phyloP scores from a whole-genome alignment of 2,113 vertebrate genomes.

The Gyps fulvus region DNA sequence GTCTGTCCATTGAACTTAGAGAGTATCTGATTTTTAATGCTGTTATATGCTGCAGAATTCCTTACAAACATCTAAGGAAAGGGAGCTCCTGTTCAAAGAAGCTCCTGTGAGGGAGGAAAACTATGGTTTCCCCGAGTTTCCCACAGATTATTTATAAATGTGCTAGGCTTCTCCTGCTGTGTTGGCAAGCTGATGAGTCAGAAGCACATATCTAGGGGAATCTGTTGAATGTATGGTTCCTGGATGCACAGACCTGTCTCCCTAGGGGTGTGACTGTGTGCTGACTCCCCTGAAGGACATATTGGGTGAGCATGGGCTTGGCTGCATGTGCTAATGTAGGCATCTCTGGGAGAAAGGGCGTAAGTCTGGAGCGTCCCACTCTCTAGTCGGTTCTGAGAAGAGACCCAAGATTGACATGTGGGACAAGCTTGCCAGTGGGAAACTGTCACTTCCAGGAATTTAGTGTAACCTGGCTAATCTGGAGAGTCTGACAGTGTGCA shows the following conservation, averaged over 20 bases:
- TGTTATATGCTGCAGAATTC: not conserved
- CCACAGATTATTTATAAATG: slow-evolving; percentile 35
- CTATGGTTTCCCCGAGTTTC: not conserved
- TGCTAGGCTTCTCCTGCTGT: slow-evolving; percentile 6
- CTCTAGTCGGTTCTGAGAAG: not conserved
- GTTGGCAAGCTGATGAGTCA: slow-evolving; percentile 17
- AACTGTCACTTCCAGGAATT: not conserved
- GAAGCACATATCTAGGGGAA: not conserved
- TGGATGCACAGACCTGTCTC: not conserved
- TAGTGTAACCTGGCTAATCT: not conserved
- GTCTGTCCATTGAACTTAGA: not conserved
- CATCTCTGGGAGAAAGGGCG: not conserved
- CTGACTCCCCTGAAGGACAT: not conserved
- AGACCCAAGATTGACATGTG: accelerated
- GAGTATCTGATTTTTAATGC: not conserved
- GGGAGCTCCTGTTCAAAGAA: not conserved
- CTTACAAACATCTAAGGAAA: not conserved
- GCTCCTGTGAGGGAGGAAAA: not conserved
- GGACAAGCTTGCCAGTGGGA: not conserved
- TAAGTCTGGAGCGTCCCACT: not conserved
- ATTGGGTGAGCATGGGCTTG: not conserved
- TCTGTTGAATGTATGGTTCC: not conserved
- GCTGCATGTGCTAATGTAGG: accelerated
- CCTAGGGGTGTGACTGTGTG: accelerated
- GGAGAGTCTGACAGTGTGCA: not conserved